Conservation (phyloP, 2,113 vertebrate species). For the Lepus americanus region DNA sequence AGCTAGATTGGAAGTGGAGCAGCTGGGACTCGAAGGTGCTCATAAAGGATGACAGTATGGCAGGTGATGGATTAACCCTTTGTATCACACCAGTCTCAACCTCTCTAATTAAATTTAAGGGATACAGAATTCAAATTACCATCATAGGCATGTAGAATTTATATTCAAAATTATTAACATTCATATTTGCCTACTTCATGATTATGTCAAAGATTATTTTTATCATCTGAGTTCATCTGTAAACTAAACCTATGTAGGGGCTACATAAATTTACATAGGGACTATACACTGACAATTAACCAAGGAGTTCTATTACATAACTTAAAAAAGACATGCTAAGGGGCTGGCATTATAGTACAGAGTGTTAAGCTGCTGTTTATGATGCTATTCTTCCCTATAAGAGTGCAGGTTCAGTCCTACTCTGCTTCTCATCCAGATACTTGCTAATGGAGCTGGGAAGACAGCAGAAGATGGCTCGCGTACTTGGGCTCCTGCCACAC, state of each 20-base stretch:
- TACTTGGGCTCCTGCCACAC: too few species aligned
- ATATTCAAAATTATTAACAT: slow-evolving; percentile 24
- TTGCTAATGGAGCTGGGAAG: too few species aligned
- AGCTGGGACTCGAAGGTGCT: too few species aligned
- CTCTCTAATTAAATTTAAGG: slow-evolving; percentile 3
- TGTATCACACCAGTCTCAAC: too few species aligned
- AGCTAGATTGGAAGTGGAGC: too few species aligned
- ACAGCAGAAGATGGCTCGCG: too few species aligned
- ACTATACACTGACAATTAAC: slow-evolving; percentile 26
- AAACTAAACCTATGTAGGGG: neutral
- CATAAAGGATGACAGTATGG: too few species aligned
- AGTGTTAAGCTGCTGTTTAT: too few species aligned
- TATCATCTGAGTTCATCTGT: slow-evolving; percentile 26
- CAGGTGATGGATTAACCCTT: too few species aligned
- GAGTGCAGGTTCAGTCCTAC: neutral
- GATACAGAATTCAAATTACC: slow-evolving; percentile 14
- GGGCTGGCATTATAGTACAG: too few species aligned
- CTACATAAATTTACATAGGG: neutral
- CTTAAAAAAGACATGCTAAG: neutral
- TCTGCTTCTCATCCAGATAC: too few species aligned
- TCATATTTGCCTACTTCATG: slow-evolving; percentile 17
- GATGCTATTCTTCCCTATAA: too few species aligned
- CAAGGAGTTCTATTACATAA: slow-evolving; percentile 36
- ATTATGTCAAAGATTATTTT: slow-evolving; percentile 37
- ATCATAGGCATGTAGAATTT: neutral